These are phyloP conservation scores for Conus ventricosus DNA, from an alignment of 1,140 invertebrate genomes.

Conservation along the genomic window DNA sequence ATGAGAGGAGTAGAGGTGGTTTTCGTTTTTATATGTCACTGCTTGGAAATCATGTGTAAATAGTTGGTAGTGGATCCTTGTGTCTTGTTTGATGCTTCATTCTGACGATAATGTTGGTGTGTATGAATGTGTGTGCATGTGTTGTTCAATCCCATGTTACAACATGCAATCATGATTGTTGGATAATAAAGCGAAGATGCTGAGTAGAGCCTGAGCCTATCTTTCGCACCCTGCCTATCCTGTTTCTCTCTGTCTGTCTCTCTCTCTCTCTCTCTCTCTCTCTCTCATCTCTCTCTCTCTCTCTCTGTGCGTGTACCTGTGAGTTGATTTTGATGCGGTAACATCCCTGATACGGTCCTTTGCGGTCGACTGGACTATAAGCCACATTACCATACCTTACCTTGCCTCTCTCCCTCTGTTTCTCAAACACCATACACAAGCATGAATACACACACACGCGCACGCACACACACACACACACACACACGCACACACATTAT, in stretches of 20 bases:
- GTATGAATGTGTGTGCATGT: background rate
- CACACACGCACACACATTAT: background rate
- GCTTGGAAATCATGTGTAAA: background rate
- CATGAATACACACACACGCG: background rate
- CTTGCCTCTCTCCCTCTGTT: background rate
- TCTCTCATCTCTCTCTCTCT: too few relatives aligned
- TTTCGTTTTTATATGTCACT: background rate
- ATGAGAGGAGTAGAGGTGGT: background rate
- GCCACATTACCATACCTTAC: too few relatives aligned
- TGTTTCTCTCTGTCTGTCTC: constrained; percentile 20
- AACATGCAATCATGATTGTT: constrained; percentile 2
- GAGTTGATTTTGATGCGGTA: too few relatives aligned
- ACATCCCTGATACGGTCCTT: too few relatives aligned
- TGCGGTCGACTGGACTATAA: too few relatives aligned
- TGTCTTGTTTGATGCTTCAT: background rate
- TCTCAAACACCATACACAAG: background rate
- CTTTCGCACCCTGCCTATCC: too few relatives aligned
- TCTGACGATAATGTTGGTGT: background rate
- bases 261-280: constrained; percentile 12
- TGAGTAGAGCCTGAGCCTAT: background rate
- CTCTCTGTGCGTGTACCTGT: too few relatives aligned
- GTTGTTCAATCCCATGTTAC: background rate
- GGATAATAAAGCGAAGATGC: background rate
- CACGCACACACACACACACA: constrained; percentile 1
- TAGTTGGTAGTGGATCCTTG: background rate